A percentile compares a stretch with the other conserved stretches of the same genome.
These are phyloP conservation scores for Eupithecia subfuscata DNA, from an alignment of 2,888 invertebrate species.

Conservation along the genomic window DNA sequence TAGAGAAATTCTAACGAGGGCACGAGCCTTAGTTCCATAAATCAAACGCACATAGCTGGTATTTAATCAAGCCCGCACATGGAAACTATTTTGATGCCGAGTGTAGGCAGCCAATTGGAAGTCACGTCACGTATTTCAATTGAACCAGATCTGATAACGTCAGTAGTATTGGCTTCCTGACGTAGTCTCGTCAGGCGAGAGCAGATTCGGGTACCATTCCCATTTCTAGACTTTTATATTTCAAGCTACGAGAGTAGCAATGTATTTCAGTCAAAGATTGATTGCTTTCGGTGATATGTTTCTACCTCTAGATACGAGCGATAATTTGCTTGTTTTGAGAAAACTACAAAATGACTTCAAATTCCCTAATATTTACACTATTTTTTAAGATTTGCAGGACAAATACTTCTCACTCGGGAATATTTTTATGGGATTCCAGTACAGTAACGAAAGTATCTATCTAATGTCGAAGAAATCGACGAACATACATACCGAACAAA, in stretches of 20 bases:
- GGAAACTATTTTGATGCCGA: constrained; percentile 51
- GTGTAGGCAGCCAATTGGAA: constrained; percentile 54
- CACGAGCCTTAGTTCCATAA: constrained; percentile 38
- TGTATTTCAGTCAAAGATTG: neutral
- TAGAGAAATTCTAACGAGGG: constrained; percentile 38
- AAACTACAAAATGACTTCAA: no score
- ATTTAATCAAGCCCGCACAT: constrained; percentile 58
- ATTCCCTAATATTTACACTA: no score
- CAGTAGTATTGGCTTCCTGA: constrained; percentile 54
- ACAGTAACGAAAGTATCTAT: no score
- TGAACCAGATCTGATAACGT: constrained; percentile 64
- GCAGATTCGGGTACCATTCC: constrained; percentile 14
- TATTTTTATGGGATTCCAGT: no score
- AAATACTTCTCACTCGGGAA: no score
- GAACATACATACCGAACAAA: no score
- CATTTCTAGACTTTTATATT: constrained; percentile 13
- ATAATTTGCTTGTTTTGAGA: no score
- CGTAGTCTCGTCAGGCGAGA: constrained; percentile 42
- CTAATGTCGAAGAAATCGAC: no score
- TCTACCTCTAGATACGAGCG: neutral
- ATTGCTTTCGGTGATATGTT: neutral
- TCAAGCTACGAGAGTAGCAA: neutral
- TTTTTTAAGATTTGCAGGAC: no score
- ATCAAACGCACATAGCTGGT: constrained; percentile 47
- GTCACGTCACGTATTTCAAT: constrained; percentile 77